Conservation (phyloP, 2,888 invertebrate species). For the Ornithoptera priamus region DNA sequence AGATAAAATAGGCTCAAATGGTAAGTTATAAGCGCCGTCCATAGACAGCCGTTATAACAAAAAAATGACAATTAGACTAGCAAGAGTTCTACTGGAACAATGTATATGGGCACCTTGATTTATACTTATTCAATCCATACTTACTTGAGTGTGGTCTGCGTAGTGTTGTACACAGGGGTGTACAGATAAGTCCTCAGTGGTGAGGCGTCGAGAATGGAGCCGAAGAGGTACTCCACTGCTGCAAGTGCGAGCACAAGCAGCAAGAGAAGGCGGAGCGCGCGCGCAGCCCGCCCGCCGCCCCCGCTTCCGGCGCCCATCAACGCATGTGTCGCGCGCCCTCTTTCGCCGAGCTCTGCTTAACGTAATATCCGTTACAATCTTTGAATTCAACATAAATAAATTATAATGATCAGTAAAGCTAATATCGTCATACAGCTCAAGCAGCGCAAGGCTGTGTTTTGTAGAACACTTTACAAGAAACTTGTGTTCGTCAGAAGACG, state of each 20-base stretch:
- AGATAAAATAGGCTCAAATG: too few species aligned
- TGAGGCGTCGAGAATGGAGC: conserved; percentile 81
- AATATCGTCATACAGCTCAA: too few species aligned
- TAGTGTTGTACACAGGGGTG: conserved; percentile 70
- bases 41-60: too few species aligned
- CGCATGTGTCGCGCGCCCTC: conserved; percentile 57
- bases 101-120: too few species aligned
- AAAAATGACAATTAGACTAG: too few species aligned
- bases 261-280: conserved; percentile 72
- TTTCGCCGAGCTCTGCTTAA: conserved; percentile 45
- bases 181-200: conserved; percentile 71
- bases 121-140: neutral
- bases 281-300: conserved; percentile 74
- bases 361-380: neutral
- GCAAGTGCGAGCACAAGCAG: conserved; percentile 82
- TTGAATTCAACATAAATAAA: neutral
- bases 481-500: too few species aligned
- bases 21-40: too few species aligned
- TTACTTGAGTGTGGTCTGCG: conserved; percentile 52
- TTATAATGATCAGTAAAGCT: too few species aligned
- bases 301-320: conserved; percentile 66
- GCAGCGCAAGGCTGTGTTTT: too few species aligned
- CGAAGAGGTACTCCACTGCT: conserved; percentile 85
- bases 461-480: too few species aligned
- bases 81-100: too few species aligned